Conservation (phyloP, 2,888 invertebrate species). For the Trissolcus brochymenae region DNA sequence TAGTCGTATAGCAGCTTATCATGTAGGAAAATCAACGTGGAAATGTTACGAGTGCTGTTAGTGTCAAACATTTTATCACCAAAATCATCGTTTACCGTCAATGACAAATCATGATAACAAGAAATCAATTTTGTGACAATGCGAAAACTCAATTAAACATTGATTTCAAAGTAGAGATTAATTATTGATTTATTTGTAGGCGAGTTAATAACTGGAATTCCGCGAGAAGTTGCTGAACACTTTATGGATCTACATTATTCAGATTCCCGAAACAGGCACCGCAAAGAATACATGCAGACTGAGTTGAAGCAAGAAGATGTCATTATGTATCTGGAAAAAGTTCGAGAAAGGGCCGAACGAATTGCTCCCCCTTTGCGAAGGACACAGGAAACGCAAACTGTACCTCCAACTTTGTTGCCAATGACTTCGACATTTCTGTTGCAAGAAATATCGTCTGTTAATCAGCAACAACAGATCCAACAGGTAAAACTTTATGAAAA, state of each 20-base stretch:
- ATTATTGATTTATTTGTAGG: constrained; percentile 60
- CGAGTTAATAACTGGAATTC: constrained; percentile 70
- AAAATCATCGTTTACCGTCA: too few relatives aligned
- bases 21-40: constrained; percentile 73
- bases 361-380: constrained; percentile 70
- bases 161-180: background rate
- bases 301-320: constrained; percentile 71
- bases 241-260: constrained; percentile 72
- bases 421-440: constrained; percentile 70
- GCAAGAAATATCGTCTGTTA: constrained; percentile 69
- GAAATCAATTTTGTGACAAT: background rate
- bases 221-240: constrained; percentile 73
- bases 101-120: background rate
- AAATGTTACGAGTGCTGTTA: constrained; percentile 74
- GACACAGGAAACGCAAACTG: constrained; percentile 74
- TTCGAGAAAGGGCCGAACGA: constrained; percentile 71
- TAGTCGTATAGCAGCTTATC: constrained; percentile 73
- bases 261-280: constrained; percentile 66
- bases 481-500: constrained; percentile 62
- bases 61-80: constrained; percentile 28
- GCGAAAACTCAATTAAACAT: background rate
- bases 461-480: constrained; percentile 66
- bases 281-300: constrained; percentile 69
- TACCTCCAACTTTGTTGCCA: constrained; percentile 65
- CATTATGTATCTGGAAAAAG: constrained; percentile 69